These are phyloP conservation scores for Onthophagus sagittarius DNA, from an alignment of 2,888 invertebrate species.

Conservation along the genomic window DNA sequence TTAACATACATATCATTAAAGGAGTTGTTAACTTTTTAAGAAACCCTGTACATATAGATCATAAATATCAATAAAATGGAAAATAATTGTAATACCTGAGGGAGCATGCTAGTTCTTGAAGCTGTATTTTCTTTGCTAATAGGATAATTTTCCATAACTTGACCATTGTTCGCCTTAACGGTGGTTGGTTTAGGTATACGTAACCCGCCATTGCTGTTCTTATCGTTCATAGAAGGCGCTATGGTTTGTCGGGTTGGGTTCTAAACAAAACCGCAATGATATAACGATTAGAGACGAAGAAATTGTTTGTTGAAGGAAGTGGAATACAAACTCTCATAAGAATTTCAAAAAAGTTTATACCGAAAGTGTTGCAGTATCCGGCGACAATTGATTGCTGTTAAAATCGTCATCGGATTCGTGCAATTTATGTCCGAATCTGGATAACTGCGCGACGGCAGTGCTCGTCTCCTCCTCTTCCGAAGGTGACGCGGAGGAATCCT, in stretches of 20 bases:
- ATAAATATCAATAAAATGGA: not conserved
- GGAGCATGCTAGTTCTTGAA: not conserved
- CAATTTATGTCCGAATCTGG: slow-evolving; percentile 40
- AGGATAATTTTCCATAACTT: slow-evolving; percentile 1
- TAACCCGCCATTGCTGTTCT: slow-evolving; percentile 5
- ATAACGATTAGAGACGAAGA: no score
- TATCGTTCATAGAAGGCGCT: not conserved
- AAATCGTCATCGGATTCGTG: slow-evolving; percentile 47
- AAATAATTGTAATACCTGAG: not conserved
- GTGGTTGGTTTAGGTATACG: not conserved
- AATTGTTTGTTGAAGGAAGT: no score
- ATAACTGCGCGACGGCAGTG: slow-evolving; percentile 42
- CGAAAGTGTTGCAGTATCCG: slow-evolving; percentile 45
- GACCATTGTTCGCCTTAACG: not conserved
- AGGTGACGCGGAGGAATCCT: slow-evolving; percentile 51
- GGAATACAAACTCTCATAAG: no score
- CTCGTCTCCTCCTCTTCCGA: slow-evolving; percentile 45
- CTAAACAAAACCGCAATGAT: not conserved
- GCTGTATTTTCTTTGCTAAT: slow-evolving; percentile 5
- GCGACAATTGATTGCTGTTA: slow-evolving; percentile 47
- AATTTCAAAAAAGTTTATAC: slow-evolving; percentile 31
- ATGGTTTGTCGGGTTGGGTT: slow-evolving; percentile 5
- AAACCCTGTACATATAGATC: no score
- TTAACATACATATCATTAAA: no score
- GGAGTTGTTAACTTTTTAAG: not conserved